Percentiles rank a stretch among this genome's conserved stretches.
Conservation (phyloP, 2,797 vertebrate species). For the Columba guinea region DNA sequence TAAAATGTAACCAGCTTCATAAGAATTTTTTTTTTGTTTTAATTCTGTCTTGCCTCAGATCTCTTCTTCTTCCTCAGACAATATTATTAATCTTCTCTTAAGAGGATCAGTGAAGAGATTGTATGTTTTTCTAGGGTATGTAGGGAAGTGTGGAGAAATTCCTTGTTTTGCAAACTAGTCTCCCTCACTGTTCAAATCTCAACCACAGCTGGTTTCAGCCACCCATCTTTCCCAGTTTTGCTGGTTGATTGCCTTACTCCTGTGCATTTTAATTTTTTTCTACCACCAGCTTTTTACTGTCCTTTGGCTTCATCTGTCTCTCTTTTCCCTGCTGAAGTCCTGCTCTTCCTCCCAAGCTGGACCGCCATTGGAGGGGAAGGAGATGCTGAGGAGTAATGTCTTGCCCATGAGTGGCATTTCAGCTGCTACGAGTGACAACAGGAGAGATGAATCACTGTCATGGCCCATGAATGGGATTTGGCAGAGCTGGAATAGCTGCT, state of each 20-base stretch:
- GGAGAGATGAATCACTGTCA: background rate
- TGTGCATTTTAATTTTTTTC: background rate
- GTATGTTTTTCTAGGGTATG: background rate
- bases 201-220: background rate
- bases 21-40: background rate
- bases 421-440: background rate
- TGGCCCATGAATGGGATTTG: background rate
- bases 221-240: background rate
- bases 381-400: background rate
- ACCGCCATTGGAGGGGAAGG: background rate
- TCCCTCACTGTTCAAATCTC: background rate
- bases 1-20: background rate
- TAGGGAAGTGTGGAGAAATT: background rate
- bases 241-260: background rate
- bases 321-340: background rate
- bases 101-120: background rate
- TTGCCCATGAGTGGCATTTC: background rate
- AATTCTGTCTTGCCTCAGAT: background rate
- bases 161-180: too few species aligned
- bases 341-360: background rate
- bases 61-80: background rate
- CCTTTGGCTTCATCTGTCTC: fast-evolving
- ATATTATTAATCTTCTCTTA: background rate
- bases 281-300: background rate
- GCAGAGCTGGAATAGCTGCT: background rate